Base-by-base conservation (phyloP, 2,888 invertebrate species). In the Agrypnus murinus region DNA sequence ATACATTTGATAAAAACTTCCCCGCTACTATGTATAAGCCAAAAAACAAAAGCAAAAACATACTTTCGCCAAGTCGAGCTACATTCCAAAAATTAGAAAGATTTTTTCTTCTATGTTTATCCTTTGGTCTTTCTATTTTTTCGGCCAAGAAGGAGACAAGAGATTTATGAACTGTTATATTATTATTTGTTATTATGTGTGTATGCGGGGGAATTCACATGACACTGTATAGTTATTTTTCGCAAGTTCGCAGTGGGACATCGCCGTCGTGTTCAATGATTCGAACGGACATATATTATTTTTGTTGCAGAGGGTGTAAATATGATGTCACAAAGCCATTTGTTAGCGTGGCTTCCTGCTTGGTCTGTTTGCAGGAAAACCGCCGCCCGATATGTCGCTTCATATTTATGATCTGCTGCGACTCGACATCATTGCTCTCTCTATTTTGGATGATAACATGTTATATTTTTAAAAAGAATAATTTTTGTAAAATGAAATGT, bases 221-320 rank as follows among this genome's bases (percentile, higher is more conserved):
- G 70, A 63, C 67, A 63, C 64, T 66, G 70, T 69, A 78, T 74
- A 77, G 81, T 81, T 80, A 81, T 74, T 77, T 73, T 73, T 68
- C 65, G 69, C 65, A 55, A 65, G 68, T 65, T 66, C 71, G 74
- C 73, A 62, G 74, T 78, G 80, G 81, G 81, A 80, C 79, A 80
- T 81, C 81, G 81, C 77, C 76, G 80, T 76, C 78, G 83, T 84
- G 84, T 77, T 83, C 84, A 84, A 84, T 84, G 84, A 84, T 84
- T 84, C 84, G 84, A 83, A 80, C 79, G 79, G 84, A 84, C 84
- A 84, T 84, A 84, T 84, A 84, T 84, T 84, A 84, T 84, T 84
- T 84, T 83, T 84, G 83, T 82, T 81, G 82, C 82, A 79, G 83
- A 81, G 83, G 84, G 83, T 83, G 84, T 84, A 84, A 84, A 84